These are phyloP conservation scores for Notolepis coatsorum DNA, from an alignment of 2,797 vertebrate genomes.

Conservation along the genomic window DNA sequence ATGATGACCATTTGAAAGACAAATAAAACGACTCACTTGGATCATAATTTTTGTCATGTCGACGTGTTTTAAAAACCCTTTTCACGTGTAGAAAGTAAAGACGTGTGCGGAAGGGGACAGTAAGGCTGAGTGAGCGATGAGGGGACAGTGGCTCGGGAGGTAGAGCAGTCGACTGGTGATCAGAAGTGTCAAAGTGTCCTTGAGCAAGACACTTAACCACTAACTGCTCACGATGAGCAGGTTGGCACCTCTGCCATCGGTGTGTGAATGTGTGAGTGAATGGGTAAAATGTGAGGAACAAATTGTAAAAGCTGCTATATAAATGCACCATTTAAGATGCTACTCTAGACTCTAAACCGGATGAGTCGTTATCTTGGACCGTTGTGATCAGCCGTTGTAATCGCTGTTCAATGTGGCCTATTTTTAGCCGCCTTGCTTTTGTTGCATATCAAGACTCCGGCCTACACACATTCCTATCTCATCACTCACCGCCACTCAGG, in stretches of 20 bases:
- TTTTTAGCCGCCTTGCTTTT: constrained; percentile 20
- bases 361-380: too few species aligned
- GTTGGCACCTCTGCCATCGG: too few species aligned
- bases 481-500: constrained; percentile 3
- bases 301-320: too few species aligned
- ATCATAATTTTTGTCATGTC: constrained; percentile 15
- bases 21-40: constrained; percentile 42
- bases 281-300: too few species aligned
- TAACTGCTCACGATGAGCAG: too few species aligned
- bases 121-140: not conserved
- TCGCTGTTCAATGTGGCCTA: constrained; percentile 6
- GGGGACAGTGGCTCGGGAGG: not conserved
- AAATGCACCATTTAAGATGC: too few species aligned
- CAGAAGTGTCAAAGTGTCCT: too few species aligned
- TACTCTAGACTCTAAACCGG: too few species aligned
- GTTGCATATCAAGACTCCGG: not conserved
- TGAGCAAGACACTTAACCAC: too few species aligned
- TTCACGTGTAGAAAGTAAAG: not conserved
- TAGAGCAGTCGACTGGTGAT: too few species aligned
- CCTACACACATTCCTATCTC: constrained; percentile 54
- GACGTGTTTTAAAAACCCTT: constrained; percentile 18
- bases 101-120: not conserved
- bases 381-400: not conserved
- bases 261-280: too few species aligned
- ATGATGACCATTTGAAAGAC: constrained; percentile 29